A percentile compares a stretch with the other conserved stretches of the same genome.
These are phyloP conservation scores for Digitonthophagus gazella DNA, from an alignment of 2,888 invertebrate genomes.

Conservation along the genomic window DNA sequence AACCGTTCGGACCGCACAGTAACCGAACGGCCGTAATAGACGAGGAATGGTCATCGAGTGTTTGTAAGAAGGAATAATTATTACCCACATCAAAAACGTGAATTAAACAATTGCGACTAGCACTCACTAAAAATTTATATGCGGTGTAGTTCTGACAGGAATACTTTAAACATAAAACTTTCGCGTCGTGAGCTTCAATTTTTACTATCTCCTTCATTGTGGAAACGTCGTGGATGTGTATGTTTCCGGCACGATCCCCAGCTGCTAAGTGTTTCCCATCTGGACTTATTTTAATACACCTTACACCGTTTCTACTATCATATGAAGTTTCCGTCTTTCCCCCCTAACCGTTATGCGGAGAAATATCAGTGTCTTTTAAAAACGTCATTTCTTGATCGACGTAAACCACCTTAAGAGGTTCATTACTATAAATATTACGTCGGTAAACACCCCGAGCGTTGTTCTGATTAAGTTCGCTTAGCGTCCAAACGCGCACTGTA, in stretches of 20 bases:
- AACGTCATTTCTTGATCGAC: conserved; percentile 82
- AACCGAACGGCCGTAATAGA: conserved; percentile 93
- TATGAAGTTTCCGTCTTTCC: conserved; percentile 62
- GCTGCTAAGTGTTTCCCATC: conserved; percentile 88
- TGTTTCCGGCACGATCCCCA: conserved; percentile 84
- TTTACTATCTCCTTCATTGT: conserved; percentile 68
- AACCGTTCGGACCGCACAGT: conserved; percentile 56
- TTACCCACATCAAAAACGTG: conserved; percentile 88
- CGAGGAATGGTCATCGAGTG: conserved; percentile 94
- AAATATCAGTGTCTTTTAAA: conserved; percentile 80
- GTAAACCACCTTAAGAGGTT: conserved; percentile 85
- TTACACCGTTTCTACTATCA: conserved; percentile 87
- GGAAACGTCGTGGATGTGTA: conserved; percentile 77
- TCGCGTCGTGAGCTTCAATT: conserved; percentile 96
- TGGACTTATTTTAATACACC: conserved; percentile 80
- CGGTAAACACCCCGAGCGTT: conserved; percentile 58
- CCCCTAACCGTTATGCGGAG: conserved; percentile 51
- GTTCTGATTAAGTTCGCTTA: conserved; percentile 58
- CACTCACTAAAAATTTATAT: conserved; percentile 75
- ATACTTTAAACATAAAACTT: conserved; percentile 93
- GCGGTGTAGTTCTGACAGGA: conserved; percentile 49
- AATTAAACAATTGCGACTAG: conserved; percentile 89
- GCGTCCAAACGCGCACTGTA: conserved; percentile 90
- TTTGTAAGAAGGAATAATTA: conserved; percentile 85
- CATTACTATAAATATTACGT: conserved; percentile 88